Evolutionary conservation across 2,113 vertebrate genomes (phyloP), one percentile per base, ranked within the genome.

Genomic region (Upupa epops): DNA sequence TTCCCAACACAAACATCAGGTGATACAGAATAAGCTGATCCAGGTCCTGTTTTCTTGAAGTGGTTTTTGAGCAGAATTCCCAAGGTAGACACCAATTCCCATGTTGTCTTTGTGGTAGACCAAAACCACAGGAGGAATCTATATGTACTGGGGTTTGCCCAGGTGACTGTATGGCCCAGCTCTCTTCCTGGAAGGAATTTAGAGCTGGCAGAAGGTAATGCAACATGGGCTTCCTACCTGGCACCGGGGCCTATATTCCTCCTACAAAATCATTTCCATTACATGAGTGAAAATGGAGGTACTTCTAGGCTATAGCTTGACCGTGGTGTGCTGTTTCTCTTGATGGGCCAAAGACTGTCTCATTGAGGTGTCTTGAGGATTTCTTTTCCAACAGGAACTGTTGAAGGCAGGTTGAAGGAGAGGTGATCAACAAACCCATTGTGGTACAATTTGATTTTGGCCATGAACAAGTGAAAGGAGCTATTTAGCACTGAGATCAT

Each of bases 1-100:
- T 19, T 40, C 73, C 91, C 90, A 84, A 78, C 56, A 86, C 77
- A 81, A 84, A 64, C 54, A 89, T 26, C 92, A 92, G 90, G 87
- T 95, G 88, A 24, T 9, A 25, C 0, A 32, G 48, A 36, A 29
- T 25, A 19, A 24, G 21, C 76, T 88, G 76, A 31, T 68, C 58
- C 54, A 37, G 17, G 12, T 26, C 54, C 83, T 78, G 58, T 26
- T 79, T 46, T 13, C 66, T 61, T 81, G 40, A 90, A 92, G 85
- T 84, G 86, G 58, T 49, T 78, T 91, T 48, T 69, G 63, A 72
- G 61, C 80, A 79, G 49, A 74, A 74, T 54, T 90, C 40, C 73
- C 69, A 64, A 12, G 1, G 26, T 18, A 32, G 58, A 45, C 1
- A 61, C 60, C 32, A 51, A 72, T 51, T 90, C 46, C 73, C 8